These are phyloP conservation scores for Stenodema calcarata DNA, from an alignment of 2,888 invertebrate species.

Conservation along the genomic window DNA sequence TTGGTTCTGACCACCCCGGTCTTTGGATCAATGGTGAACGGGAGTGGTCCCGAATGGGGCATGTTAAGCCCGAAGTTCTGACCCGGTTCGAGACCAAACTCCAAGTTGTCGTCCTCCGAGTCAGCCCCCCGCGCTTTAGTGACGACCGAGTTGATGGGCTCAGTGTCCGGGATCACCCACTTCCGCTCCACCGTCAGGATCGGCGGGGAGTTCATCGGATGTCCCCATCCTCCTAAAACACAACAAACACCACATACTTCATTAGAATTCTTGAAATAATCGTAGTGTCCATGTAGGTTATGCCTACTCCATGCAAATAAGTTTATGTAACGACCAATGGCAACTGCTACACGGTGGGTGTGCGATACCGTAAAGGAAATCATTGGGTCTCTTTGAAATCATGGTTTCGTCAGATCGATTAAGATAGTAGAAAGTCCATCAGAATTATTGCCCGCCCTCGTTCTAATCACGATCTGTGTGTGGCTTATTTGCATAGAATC, in stretches of 20 bases:
- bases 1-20: constrained; percentile 82
- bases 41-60: constrained; percentile 65
- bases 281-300: too few relatives aligned
- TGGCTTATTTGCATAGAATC: too few relatives aligned
- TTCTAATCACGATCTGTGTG: too few relatives aligned
- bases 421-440: too few relatives aligned
- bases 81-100: constrained; percentile 73
- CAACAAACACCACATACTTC: not conserved
- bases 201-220: constrained; percentile 48
- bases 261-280: too few relatives aligned
- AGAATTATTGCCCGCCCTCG: too few relatives aligned
- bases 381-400: too few relatives aligned
- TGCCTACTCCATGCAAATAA: too few relatives aligned
- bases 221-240: constrained; percentile 38
- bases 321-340: too few relatives aligned
- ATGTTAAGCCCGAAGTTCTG: constrained; percentile 57
- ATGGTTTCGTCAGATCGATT: too few relatives aligned
- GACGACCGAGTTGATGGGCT: constrained; percentile 75
- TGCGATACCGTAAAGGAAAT: too few relatives aligned
- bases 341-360: too few relatives aligned
- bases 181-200: constrained; percentile 53
- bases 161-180: constrained; percentile 77
- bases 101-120: constrained; percentile 70
- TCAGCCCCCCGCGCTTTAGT: constrained; percentile 68
- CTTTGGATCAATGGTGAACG: constrained; percentile 77